These are phyloP conservation scores for Falco cherrug DNA, from an alignment of 2,797 vertebrate genomes.

Conservation along the genomic window DNA sequence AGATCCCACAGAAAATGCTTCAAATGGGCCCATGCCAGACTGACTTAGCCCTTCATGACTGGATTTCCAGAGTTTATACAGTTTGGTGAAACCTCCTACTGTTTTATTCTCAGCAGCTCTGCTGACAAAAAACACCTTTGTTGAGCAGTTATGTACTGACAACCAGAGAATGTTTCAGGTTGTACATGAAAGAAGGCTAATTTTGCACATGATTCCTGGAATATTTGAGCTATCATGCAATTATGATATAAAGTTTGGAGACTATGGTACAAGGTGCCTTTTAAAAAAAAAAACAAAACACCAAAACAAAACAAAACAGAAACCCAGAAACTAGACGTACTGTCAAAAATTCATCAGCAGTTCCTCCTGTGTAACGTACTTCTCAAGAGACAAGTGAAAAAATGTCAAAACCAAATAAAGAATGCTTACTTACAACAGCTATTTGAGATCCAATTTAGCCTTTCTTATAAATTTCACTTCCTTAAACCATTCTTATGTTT, in stretches of 20 bases:
- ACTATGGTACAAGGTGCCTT: not conserved
- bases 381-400: constrained; percentile 25
- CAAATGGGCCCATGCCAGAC: not conserved
- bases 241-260: not conserved
- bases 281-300: not conserved
- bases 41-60: not conserved
- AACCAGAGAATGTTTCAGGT: not conserved
- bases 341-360: constrained; percentile 32
- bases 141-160: not conserved
- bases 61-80: not conserved
- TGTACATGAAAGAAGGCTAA: not conserved
- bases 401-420: constrained; percentile 35
- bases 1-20: not conserved
- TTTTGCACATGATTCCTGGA: not conserved
- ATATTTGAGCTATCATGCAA: not conserved
- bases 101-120: not conserved
- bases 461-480: constrained; percentile 19
- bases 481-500: constrained; percentile 38
- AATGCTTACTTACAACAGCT: constrained; percentile 7
- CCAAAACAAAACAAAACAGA: no score
- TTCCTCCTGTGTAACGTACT: constrained; percentile 3
- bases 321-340: not conserved
- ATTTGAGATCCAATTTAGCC: constrained; percentile 14
- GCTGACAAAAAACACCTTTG: not conserved
- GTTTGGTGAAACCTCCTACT: not conserved